phyloP scores from a whole-genome alignment of 2,797 vertebrate species.

The Vespertilio murinus region DNA sequence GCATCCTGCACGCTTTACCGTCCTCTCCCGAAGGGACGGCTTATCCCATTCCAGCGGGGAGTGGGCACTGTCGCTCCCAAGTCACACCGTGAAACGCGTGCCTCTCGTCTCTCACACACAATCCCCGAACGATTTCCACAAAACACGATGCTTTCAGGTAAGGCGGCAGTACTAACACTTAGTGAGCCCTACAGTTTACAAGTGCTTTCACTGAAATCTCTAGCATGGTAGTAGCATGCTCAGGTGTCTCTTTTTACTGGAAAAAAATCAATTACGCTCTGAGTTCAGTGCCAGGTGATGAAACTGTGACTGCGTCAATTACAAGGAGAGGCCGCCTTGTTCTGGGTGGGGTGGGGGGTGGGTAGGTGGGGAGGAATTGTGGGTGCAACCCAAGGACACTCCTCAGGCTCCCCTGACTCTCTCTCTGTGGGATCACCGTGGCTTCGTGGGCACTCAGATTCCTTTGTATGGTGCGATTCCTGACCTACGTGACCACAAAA shows the following conservation, averaged over 20 bases:
- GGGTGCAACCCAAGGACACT: background rate
- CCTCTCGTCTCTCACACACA: constrained; percentile 14
- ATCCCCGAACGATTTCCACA: background rate
- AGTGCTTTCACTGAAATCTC: background rate
- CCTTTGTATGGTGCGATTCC: background rate
- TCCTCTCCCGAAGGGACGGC: background rate
- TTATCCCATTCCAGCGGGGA: background rate
- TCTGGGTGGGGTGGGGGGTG: no score
- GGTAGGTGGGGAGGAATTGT: background rate
- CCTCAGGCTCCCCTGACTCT: background rate
- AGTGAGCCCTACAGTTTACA: background rate
- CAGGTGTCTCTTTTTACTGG: background rate
- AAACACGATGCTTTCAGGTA: background rate
- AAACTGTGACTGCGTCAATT: constrained; percentile 13
- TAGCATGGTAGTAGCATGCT: background rate
- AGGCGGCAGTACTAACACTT: background rate
- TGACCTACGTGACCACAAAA: background rate
- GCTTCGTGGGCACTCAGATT: background rate
- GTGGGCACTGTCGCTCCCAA: background rate
- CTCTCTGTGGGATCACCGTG: background rate
- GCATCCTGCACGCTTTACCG: background rate
- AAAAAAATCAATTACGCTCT: constrained; percentile 42
- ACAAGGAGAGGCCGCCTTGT: background rate
- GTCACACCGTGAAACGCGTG: background rate
- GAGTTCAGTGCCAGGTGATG: background rate